Evolutionary conservation across 2,797 vertebrate species (phyloP), one percentile per base, ranked within the genome.

Genomic region (Merluccius polli): DNA sequence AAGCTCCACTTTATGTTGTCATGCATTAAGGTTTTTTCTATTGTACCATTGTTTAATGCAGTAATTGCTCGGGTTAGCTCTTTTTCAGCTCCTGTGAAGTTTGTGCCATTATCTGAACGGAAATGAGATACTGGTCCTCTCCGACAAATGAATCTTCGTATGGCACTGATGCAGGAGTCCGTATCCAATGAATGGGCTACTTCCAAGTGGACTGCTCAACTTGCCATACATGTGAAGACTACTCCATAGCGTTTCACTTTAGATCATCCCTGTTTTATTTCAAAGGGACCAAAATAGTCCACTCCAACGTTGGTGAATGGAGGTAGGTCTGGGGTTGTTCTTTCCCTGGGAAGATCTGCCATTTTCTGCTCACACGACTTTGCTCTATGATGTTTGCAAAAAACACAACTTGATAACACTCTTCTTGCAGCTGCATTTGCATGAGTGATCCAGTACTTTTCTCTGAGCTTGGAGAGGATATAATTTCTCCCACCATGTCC

Each of bases 1-100:
- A 72, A 72, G 15, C n/a, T 72, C 71, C 71, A 72, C 36, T 72
- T 72, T 21, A 72, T 41, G 8, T 44, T 10, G 1, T 72, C n/a
- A 41, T 72, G 71, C 21, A 72, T 21, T 52, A 52, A 52, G 18
- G 12, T 3, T 15, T 52, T 52, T 10, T 52, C 44, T 2, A 52
- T 52, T 52, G 13, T 52, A 2, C 44, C 44, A 4, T 52, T 52
- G 13, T 52, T 52, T 15, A 52, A 4, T 52, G 3, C 44, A 3
- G 44, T 10, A 52, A 52, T 52, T 52, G 44, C 44, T 15, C 18
- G 3, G 2, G 3, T 52, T 21, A 52, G 44, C 13, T 52, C 44
- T 21, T 52, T 52, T 21, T 52, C 44, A 3, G 44, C 44, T 52
- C 44, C 44, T 2, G 44, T 52, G 44, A 52, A 52, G 44, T 52